phyloP scores from a whole-genome alignment of 2,888 invertebrate species.

The Anoncus sp. region DNA sequence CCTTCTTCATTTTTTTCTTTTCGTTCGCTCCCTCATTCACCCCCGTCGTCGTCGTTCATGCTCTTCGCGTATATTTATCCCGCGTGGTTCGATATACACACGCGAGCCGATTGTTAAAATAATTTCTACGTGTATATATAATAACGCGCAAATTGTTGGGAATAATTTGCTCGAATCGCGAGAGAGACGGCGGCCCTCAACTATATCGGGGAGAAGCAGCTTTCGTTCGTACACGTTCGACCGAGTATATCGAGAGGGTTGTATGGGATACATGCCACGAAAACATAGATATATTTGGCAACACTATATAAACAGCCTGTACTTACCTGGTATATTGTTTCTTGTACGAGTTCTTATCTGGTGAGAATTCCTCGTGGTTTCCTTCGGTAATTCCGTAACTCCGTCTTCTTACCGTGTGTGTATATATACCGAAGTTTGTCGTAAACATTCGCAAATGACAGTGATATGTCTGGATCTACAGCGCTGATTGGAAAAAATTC shows the following conservation, averaged over 20 bases:
- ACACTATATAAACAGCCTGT: not conserved
- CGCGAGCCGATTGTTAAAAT: slow-evolving; percentile 57
- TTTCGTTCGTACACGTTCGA: not conserved
- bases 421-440: not conserved
- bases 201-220: slow-evolving; percentile 19
- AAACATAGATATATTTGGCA: not conserved
- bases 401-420: slow-evolving; percentile 10
- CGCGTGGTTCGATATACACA: slow-evolving; percentile 33
- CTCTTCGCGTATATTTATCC: slow-evolving; percentile 30
- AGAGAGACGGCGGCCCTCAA: not conserved
- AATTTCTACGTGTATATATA: slow-evolving; percentile 42
- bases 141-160: slow-evolving; percentile 49
- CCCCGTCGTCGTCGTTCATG: slow-evolving; percentile 4
- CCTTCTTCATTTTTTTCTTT: slow-evolving; percentile 10
- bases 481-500: not conserved
- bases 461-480: not conserved
- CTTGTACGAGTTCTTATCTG: not conserved
- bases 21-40: slow-evolving; percentile 5
- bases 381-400: slow-evolving; percentile 9
- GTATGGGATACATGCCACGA: not conserved
- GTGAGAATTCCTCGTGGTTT: slow-evolving; percentile 21
- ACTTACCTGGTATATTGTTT: slow-evolving; percentile 17
- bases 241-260: slow-evolving; percentile 6
- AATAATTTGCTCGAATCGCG: slow-evolving; percentile 16
- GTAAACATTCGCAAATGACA: not conserved